Evolutionary conservation across 2,888 invertebrate species (phyloP), one percentile per base, ranked within the genome.

Genomic region (Oligia latruncula): DNA sequence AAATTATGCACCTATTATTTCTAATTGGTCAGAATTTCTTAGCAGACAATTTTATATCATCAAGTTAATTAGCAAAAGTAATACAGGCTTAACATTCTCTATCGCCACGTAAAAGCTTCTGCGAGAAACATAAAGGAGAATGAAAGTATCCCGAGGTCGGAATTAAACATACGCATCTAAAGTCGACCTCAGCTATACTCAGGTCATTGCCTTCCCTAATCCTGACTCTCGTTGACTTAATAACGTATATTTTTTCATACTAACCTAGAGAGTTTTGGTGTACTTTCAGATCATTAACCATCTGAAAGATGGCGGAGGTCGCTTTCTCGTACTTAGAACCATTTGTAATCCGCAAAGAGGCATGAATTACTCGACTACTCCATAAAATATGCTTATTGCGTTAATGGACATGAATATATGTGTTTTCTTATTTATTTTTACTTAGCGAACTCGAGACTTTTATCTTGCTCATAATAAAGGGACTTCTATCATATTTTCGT

Each of bases 251-350:
- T 88, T 83, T 88, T 87, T 82, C 82, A 77, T 81, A 75, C 71
- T 60, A 74, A 62, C 62, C 68, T 73, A 40, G 35, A 81, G 80
- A 80, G 78, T 83, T 82, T 74, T 60, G 35, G 79, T 80, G 68
- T 78, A 78, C 78, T 83, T 83, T 79, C 85, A 81, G 82, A 62
- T 77, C 87, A 85, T 89, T 89, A 78, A 88, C 86, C 89, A 82
- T 80, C 74, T 82, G 72, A 84, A 73, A 66, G 73, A 87, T 79
- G 79, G 78, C 35, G 62, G 58, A 70, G 79, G 81, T 76, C 71
- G 71, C 71, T 77, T 78, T 82, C 77, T 77, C 55, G 65, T 79
- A 43, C 75, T 62, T 77, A 74, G 40, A 73, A 64, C 71, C 49
- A 84, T 78, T 84, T 82, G 72, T 71, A 74, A 72, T 71, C 70